Evolutionary conservation across 2,797 vertebrate genomes (phyloP).

Genomic region (Coregonus ussuriensis): DNA sequence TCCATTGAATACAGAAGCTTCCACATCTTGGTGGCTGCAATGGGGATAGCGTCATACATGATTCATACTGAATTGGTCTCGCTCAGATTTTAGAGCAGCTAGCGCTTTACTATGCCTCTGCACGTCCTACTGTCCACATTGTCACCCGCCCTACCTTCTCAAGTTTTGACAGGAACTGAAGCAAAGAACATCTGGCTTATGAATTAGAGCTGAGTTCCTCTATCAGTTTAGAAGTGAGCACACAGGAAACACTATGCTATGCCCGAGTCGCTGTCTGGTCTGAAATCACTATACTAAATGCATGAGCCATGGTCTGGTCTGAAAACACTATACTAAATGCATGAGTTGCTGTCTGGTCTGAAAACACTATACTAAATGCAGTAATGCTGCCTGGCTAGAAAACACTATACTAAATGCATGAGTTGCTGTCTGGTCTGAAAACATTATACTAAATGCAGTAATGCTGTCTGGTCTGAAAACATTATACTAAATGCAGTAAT

Average conservation of each 20-base stretch:
- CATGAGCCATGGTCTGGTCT: too few species aligned
- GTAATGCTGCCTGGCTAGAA: too few species aligned
- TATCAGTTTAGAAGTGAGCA: background rate
- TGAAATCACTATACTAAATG: too few species aligned
- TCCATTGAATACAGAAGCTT: background rate
- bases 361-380: background rate
- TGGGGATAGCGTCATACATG: background rate
- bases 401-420: too few species aligned
- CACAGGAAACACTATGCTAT: background rate
- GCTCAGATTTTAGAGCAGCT: background rate
- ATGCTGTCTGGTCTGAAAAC: too few species aligned
- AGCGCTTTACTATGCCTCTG: conserved; percentile 3
- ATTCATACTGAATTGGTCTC: background rate
- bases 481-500: too few species aligned
- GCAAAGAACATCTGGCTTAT: background rate
- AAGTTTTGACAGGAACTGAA: background rate
- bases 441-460: background rate
- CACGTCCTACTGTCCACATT: background rate
- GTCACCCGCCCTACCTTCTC: background rate
- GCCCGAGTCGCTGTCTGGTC: too few species aligned
- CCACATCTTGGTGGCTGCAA: background rate
- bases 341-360: background rate
- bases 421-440: background rate
- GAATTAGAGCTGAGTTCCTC: conserved; percentile 4
- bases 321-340: too few species aligned